Conservation (phyloP, 2,888 invertebrate species). For the Stratiomys singularior region DNA sequence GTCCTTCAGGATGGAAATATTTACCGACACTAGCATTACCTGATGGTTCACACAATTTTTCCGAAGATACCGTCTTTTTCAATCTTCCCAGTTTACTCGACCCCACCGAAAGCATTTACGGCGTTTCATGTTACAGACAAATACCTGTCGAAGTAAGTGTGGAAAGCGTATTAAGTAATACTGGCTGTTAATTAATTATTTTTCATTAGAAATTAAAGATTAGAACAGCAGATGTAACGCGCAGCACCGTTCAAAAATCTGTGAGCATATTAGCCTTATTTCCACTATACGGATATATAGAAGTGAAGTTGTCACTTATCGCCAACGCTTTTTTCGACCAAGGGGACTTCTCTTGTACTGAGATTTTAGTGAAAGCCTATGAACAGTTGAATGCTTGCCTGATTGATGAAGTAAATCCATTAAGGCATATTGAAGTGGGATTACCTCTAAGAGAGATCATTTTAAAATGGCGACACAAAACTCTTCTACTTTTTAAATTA, state of each 20-base stretch:
- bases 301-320: constrained; percentile 94
- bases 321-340: constrained; percentile 98
- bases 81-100: constrained; percentile 89
- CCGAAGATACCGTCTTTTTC: constrained; percentile 95
- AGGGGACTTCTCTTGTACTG: constrained; percentile 89
- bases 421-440: constrained; percentile 63
- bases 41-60: constrained; percentile 97
- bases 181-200: constrained; percentile 2
- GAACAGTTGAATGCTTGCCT: constrained; percentile 87
- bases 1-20: constrained; percentile 94
- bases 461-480: constrained; percentile 85
- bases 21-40: constrained; percentile 96
- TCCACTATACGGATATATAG: constrained; percentile 93
- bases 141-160: constrained; percentile 87
- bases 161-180: background rate
- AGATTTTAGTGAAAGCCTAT: constrained; percentile 90
- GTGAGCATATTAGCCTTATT: constrained; percentile 92
- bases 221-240: constrained; percentile 93
- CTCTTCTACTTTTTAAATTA: constrained; percentile 90
- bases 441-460: constrained; percentile 63
- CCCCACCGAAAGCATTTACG: constrained; percentile 88
- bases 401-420: constrained; percentile 69
- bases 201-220: constrained; percentile 84
- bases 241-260: constrained; percentile 97
- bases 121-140: constrained; percentile 97